Evolutionary conservation across 2,113 vertebrate species (phyloP), one percentile per base, ranked within the genome.

Genomic region (Mohoua ochrocephala): DNA sequence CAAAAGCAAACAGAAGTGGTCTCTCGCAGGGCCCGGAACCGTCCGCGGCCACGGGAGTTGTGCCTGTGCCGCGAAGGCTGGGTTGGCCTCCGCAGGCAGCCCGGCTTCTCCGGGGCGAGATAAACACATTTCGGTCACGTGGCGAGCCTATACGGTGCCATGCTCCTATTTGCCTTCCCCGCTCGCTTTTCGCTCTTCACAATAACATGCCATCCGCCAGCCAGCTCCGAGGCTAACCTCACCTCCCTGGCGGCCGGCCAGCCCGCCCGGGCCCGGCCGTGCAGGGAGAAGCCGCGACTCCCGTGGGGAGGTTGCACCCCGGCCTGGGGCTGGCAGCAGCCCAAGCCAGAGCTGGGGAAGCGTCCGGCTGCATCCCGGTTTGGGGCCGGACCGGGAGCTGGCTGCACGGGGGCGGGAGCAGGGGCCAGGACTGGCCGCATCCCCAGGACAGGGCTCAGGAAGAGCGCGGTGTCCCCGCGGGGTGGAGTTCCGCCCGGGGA

Each of bases 61-160:
- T 26, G 75, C 53, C 50, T 49, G 23, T 86, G 68, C 73, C 41
- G 2, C 45, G 91, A 64, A 53, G 57, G 78, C 80, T 35, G 15
- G 67, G 56, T 31, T 79, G 78, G 79, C 78, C 94, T 91, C 85
- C 83, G 56, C 79, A 42, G 73, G 68, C 90, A 93, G 88, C 47
- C 80, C 37, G 44, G 68, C 84, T 85, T 92, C 94, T 91, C 87
- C 83, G 50, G 93, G 87, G 86, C 85, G 54, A 95, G 94, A 96
- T 91, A 97, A 97, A 96, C 96, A 96, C 84, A 94, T 92, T 89
- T 54, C n/a, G 27, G 35, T 94, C 97, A 97, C 95, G 93, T 97
- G 96, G 89, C 78, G 64, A 95, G 96, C 57, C 95, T 76, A 56
- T 74, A 93, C 49, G 50, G 69, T 96, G 84, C 91, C 89, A 42